Percentiles rank a stretch among this genome's conserved stretches.
Conservation (phyloP, 2,797 vertebrate genomes). For the Morus bassanus region DNA sequence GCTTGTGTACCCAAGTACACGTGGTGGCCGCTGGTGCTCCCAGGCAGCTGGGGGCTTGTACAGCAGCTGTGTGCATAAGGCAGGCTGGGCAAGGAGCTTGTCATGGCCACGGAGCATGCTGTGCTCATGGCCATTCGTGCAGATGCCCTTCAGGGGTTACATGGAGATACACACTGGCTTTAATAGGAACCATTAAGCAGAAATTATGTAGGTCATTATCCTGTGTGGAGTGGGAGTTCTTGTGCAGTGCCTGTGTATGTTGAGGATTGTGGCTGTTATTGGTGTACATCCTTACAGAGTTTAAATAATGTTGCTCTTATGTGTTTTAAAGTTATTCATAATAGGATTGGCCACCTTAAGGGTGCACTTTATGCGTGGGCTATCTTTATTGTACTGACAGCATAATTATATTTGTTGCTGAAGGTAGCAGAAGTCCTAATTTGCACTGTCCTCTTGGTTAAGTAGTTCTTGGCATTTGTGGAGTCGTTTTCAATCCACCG, state of each 20-base stretch:
- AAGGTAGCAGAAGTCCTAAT: neutral
- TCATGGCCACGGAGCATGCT: neutral
- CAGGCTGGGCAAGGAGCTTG: neutral
- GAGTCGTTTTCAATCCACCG: neutral
- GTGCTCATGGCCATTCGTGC: neutral
- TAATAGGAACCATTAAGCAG: constrained; percentile 7
- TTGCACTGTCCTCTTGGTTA: neutral
- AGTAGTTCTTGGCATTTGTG: neutral
- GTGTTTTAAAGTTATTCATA: neutral
- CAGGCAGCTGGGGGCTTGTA: neutral
- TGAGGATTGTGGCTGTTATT: neutral
- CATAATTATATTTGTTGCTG: neutral
- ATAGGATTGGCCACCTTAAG: neutral
- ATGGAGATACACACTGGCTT: neutral
- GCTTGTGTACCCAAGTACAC: neutral
- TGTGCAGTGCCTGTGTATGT: neutral
- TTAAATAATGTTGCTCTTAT: neutral
- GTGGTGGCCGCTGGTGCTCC: neutral
- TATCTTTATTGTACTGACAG: neutral
- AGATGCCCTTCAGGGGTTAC: neutral
- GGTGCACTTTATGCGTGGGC: neutral
- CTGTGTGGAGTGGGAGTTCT: neutral
- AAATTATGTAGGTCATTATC: constrained; percentile 25
- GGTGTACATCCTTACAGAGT: neutral
- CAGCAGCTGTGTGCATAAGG: neutral